These are phyloP conservation scores for Pararge aegeria DNA, from an alignment of 1,140 invertebrate species.

Conservation along the genomic window DNA sequence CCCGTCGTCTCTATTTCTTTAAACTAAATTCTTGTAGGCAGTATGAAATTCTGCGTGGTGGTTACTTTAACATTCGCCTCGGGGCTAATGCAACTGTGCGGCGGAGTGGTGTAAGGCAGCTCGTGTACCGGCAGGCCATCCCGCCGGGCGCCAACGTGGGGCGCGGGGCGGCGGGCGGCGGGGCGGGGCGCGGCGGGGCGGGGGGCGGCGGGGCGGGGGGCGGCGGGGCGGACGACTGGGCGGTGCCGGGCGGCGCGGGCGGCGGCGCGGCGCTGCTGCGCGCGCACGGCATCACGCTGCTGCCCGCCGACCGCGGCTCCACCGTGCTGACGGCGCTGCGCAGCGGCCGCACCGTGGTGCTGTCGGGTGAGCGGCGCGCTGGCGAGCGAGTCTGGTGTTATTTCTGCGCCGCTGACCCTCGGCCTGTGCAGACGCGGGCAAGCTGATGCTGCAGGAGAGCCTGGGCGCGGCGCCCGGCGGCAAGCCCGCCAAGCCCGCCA, in stretches of 20 bases:
- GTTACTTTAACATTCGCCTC: too few relatives aligned
- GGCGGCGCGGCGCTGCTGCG: slow-evolving; percentile 85
- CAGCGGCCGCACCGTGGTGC: slow-evolving; percentile 59
- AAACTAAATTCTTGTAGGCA: too few relatives aligned
- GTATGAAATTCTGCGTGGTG: too few relatives aligned
- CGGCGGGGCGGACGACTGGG: neutral
- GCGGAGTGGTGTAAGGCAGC: too few relatives aligned
- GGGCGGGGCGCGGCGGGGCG: neutral
- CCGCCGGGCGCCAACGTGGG: neutral
- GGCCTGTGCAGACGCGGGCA: slow-evolving; percentile 50
- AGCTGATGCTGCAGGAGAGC: slow-evolving; percentile 59
- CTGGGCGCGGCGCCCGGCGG: neutral
- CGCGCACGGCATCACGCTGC: slow-evolving; percentile 86
- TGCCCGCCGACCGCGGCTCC: slow-evolving; percentile 51
- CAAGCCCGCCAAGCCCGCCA: too few relatives aligned
- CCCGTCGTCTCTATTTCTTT: too few relatives aligned
- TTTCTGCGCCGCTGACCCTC: too few relatives aligned
- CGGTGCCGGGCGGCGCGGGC: slow-evolving; percentile 86
- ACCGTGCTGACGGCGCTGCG: slow-evolving; percentile 60
- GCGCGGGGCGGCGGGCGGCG: neutral
- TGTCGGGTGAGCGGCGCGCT: neutral
- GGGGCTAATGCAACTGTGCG: too few relatives aligned
- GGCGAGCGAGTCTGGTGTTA: too few relatives aligned
- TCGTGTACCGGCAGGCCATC: neutral
- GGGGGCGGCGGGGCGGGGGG: neutral